Evolutionary conservation across 1,140 invertebrate species (phyloP).

Genomic region (Pogonus chalceus): DNA sequence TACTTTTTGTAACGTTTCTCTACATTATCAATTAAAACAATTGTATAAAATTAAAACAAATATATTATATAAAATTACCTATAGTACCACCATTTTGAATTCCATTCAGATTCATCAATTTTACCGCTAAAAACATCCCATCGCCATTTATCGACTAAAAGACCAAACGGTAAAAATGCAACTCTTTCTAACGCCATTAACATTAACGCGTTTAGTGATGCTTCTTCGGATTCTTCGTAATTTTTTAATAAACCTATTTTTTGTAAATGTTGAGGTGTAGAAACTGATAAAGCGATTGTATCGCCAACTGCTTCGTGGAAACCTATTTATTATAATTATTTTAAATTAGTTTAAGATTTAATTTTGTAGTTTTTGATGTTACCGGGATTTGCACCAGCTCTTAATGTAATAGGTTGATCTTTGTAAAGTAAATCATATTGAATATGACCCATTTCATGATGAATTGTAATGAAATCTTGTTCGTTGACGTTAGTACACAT

Average conservation of each 20-base stretch:
- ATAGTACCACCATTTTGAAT: conserved; percentile 51
- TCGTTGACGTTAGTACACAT: conserved; percentile 63
- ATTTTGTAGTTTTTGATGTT: too few species aligned
- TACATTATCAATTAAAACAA: too few species aligned
- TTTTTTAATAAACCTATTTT: conserved; percentile 12
- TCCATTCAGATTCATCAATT: conserved; percentile 39
- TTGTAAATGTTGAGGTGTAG: conserved; percentile 34
- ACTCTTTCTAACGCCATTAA: conserved; percentile 52
- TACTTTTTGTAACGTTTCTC: conserved; percentile 42
- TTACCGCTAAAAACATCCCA: conserved; percentile 50
- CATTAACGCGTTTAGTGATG: conserved; percentile 35
- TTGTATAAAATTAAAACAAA: too few species aligned
- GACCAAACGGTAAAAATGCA: conserved; percentile 47
- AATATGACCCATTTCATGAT: conserved; percentile 74
- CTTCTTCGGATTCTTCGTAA: background rate
- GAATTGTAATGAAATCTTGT: conserved; percentile 57
- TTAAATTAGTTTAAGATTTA: too few species aligned
- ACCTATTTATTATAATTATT: too few species aligned
- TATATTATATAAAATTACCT: conserved; percentile 31
- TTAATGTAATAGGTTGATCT: conserved; percentile 51
- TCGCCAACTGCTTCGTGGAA: conserved; percentile 69
- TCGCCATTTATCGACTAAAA: conserved; percentile 44
- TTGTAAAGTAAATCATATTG: conserved; percentile 65
- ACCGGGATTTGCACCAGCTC: conserved; percentile 65
- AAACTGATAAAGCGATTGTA: conserved; percentile 52